phyloP scores from a whole-genome alignment of 1,140 invertebrate genomes.

The Caenorhabditis brenneri region DNA sequence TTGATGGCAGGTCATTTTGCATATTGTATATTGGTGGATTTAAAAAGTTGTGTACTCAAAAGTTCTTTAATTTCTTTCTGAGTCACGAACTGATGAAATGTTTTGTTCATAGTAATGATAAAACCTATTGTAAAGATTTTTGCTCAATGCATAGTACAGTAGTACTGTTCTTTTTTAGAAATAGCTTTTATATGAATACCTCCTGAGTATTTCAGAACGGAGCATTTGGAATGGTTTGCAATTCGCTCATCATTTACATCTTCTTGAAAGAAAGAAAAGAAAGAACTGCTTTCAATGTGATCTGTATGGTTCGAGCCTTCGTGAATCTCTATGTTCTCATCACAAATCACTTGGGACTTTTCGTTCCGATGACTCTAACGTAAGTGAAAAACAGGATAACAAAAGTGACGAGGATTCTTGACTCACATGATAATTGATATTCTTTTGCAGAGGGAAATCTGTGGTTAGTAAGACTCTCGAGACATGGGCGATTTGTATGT shows the following conservation, averaged over 20 bases:
- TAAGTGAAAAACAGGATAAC: neutral
- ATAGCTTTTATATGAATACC: neutral
- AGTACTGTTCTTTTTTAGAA: no score
- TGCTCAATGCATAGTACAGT: no score
- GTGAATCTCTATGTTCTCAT: neutral
- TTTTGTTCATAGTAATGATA: no score
- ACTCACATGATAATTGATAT: no score
- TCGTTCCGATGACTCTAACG: constrained; percentile 5
- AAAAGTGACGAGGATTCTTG: neutral
- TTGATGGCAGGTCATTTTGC: no score
- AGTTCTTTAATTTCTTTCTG: no score
- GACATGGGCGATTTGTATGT: constrained; percentile 1
- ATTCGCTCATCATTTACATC: neutral
- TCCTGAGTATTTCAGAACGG: neutral
- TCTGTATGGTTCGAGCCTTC: neutral
- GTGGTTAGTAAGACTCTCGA: neutral
- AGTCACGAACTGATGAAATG: no score
- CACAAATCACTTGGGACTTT: neutral
- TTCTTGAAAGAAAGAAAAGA: neutral
- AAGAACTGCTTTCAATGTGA: constrained; percentile 8
- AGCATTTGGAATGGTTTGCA: neutral
- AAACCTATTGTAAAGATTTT: no score
- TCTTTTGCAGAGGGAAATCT: neutral
- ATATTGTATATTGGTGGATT: no score
- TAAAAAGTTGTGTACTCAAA: no score